These are phyloP conservation scores for Holotrichia oblita DNA, from an alignment of 1,140 invertebrate genomes.

Conservation along the genomic window DNA sequence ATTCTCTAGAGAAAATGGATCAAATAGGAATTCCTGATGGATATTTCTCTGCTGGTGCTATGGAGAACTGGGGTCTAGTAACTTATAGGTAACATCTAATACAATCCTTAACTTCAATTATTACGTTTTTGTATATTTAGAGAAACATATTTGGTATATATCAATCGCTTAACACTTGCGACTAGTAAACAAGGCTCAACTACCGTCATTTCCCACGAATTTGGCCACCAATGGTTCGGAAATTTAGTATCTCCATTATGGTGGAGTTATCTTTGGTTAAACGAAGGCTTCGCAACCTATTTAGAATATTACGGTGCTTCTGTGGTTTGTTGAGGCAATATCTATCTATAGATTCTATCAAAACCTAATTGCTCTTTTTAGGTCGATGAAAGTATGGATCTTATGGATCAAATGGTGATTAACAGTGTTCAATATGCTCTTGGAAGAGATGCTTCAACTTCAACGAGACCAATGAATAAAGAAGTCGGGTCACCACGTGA, in stretches of 20 bases:
- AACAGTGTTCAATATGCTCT: constrained; percentile 35
- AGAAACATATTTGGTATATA: constrained; percentile 5
- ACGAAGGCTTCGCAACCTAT: too few relatives aligned
- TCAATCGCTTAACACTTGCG: not conserved
- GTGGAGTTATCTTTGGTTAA: too few relatives aligned
- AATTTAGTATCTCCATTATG: constrained; percentile 37
- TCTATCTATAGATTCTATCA: not conserved
- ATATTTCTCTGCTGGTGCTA: constrained; percentile 80
- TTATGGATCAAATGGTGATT: constrained; percentile 8
- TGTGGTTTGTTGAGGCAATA: not conserved
- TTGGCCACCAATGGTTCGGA: constrained; percentile 40
- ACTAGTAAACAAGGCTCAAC: not conserved
- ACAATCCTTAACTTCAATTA: not conserved
- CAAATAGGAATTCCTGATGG: constrained; percentile 87
- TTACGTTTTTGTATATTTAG: not conserved
- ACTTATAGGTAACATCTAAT: constrained; percentile 67
- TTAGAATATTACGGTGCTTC: constrained; percentile 20
- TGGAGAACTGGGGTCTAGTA: constrained; percentile 82
- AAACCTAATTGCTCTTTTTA: constrained; percentile 18
- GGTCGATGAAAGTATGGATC: constrained; percentile 30
- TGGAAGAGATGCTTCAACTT: not conserved
- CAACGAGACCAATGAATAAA: constrained; percentile 37
- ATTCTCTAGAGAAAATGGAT: constrained; percentile 82
- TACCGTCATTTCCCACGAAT: constrained; percentile 36
- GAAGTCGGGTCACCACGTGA: constrained; percentile 65